A percentile compares a stretch with the other conserved stretches of the same genome.
Evolutionary conservation across 2,113 vertebrate genomes (phyloP).

Genomic region (Myocastor coypus): DNA sequence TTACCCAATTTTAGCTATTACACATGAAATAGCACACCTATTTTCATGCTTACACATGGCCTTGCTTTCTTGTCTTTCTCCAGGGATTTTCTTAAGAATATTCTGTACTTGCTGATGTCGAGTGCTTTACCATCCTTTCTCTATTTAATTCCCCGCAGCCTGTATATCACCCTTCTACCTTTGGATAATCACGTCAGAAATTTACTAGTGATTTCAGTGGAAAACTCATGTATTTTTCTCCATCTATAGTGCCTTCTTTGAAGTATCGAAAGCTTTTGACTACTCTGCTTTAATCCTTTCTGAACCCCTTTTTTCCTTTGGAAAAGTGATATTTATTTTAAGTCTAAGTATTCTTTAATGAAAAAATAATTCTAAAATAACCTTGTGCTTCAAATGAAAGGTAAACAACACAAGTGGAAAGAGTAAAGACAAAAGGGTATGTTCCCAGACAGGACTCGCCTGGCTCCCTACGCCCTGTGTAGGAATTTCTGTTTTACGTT

Average conservation of each 20-base stretch:
- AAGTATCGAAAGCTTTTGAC: background rate
- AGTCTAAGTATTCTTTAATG: background rate
- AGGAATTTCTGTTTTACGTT: background rate
- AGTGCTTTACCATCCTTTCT: background rate
- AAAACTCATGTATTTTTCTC: background rate
- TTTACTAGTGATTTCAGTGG: background rate
- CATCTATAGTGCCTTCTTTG: background rate
- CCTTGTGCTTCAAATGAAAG: background rate
- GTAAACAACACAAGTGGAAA: background rate
- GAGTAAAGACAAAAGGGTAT: background rate
- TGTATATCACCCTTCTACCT: background rate
- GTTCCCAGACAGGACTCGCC: background rate
- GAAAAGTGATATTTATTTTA: conserved; percentile 32
- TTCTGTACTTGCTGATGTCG: background rate
- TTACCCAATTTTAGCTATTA: conserved; percentile 45
- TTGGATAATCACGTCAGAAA: conserved; percentile 19
- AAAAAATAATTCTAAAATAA: background rate
- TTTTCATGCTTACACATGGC: conserved; percentile 34
- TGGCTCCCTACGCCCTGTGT: background rate
- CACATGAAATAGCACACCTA: conserved; percentile 53
- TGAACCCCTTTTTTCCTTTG: background rate
- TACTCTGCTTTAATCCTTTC: background rate
- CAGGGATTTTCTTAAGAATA: background rate
- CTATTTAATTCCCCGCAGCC: background rate
- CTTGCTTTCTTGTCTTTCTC: background rate